phyloP scores from a whole-genome alignment of 1,140 invertebrate species.

The Ceratina australensis region DNA sequence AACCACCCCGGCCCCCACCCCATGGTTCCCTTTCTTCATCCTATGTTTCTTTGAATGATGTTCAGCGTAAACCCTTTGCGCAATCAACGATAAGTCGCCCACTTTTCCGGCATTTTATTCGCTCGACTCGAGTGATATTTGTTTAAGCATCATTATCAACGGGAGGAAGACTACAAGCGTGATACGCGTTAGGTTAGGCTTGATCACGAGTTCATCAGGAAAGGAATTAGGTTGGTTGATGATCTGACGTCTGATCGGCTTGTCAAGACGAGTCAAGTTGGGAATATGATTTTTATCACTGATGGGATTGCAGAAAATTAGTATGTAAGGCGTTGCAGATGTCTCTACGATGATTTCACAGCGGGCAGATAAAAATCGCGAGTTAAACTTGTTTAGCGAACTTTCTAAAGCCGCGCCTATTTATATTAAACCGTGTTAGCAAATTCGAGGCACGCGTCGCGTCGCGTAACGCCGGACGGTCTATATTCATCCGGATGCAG shows the following conservation, averaged over 20 bases:
- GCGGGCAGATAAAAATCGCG: too few species aligned
- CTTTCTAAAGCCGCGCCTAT: not conserved
- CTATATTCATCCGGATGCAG: slow-evolving; percentile 24
- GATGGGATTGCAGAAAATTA: too few species aligned
- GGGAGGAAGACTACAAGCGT: not conserved
- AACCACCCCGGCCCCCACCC: not conserved
- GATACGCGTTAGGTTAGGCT: too few species aligned
- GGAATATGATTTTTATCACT: too few species aligned
- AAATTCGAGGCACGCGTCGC: slow-evolving; percentile 14
- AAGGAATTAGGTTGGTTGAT: too few species aligned
- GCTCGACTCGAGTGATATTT: not conserved
- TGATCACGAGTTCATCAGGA: too few species aligned
- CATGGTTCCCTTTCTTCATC: not conserved
- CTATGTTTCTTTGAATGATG: slow-evolving; percentile 13
- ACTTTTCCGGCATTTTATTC: slow-evolving; percentile 1
- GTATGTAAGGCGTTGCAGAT: too few species aligned
- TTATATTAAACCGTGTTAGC: slow-evolving; percentile 5
- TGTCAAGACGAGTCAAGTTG: too few species aligned
- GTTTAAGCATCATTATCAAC: slow-evolving; percentile 1
- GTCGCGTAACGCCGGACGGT: not conserved
- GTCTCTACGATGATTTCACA: too few species aligned
- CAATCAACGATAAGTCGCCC: slow-evolving; percentile 52
- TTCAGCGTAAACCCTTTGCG: slow-evolving; percentile 53
- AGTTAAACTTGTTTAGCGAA: too few species aligned
- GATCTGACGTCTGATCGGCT: too few species aligned